These are phyloP conservation scores for Lanistes nyassanus DNA, from an alignment of 1,140 invertebrate genomes.

Conservation along the genomic window DNA sequence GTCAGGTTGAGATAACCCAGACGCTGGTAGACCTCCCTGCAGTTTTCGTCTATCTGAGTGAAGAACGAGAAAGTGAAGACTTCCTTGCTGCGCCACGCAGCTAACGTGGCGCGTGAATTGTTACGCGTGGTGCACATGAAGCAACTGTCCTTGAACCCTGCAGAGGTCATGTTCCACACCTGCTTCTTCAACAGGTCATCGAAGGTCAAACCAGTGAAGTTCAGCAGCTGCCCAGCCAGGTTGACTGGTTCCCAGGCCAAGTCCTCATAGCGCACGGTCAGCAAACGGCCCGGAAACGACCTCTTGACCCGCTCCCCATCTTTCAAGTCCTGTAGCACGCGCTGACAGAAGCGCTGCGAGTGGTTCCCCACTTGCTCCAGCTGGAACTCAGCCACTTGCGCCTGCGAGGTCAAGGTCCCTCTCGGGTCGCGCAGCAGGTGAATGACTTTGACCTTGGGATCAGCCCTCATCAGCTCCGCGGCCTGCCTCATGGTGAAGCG, in stretches of 20 bases:
- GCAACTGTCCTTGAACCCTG: not conserved
- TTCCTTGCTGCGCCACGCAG: constrained; percentile 7
- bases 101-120: constrained; percentile 11
- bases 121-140: not conserved
- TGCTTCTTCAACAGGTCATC: not conserved
- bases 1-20: not conserved
- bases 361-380: not conserved
- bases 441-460: constrained; percentile 31
- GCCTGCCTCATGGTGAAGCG: constrained; percentile 22
- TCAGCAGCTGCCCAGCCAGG: constrained; percentile 22
- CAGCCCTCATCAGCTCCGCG: not conserved
- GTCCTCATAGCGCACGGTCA: constrained; percentile 35
- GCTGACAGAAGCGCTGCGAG: constrained; percentile 14
- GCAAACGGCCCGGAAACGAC: constrained; percentile 16
- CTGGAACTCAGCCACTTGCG: not conserved
- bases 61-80: not conserved
- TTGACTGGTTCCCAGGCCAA: constrained; percentile 9
- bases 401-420: constrained; percentile 23
- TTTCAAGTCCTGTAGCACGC: constrained; percentile 16
- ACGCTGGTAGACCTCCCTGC: not conserved
- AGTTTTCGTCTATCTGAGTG: not conserved
- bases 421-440: constrained; percentile 39
- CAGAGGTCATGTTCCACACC: constrained; percentile 24
- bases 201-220: constrained; percentile 23
- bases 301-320: not conserved